phyloP scores from a whole-genome alignment of 2,113 vertebrate species.

The Osmerus eperlanus region DNA sequence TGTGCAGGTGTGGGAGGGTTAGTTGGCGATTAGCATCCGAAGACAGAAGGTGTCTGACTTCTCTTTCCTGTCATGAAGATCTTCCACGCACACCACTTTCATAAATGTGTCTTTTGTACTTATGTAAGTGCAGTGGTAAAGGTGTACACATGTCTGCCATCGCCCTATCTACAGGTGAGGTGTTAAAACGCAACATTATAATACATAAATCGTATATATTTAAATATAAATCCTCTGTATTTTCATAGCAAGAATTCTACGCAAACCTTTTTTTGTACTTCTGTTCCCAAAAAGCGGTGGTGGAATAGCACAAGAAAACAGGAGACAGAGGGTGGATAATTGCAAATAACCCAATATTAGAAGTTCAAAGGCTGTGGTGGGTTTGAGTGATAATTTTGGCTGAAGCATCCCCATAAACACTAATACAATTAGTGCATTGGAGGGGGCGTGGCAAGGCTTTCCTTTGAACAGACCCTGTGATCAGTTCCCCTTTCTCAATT shows the following conservation, averaged over 20 bases:
- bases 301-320: constrained; percentile 42
- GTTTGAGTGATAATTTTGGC: constrained; percentile 68
- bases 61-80: too few species aligned
- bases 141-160: too few species aligned
- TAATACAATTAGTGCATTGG: constrained; percentile 96
- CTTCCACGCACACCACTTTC: too few species aligned
- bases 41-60: neutral
- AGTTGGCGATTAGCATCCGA: neutral
- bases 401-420: constrained; percentile 85
- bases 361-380: constrained; percentile 68
- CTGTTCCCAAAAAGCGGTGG: constrained; percentile 35
- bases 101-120: too few species aligned
- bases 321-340: constrained; percentile 61
- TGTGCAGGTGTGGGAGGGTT: constrained; percentile 37
- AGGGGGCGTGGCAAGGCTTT: constrained; percentile 78
- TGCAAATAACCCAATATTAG: constrained; percentile 65
- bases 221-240: too few species aligned
- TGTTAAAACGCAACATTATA: too few species aligned
- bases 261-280: neutral
- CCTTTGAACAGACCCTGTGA: constrained; percentile 94
- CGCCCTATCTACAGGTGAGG: too few species aligned
- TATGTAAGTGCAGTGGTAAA: too few species aligned
- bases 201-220: too few species aligned
- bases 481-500: constrained; percentile 96
- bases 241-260: too few species aligned